Conservation (phyloP, 2,113 vertebrate genomes). For the Oryzias celebensis region DNA sequence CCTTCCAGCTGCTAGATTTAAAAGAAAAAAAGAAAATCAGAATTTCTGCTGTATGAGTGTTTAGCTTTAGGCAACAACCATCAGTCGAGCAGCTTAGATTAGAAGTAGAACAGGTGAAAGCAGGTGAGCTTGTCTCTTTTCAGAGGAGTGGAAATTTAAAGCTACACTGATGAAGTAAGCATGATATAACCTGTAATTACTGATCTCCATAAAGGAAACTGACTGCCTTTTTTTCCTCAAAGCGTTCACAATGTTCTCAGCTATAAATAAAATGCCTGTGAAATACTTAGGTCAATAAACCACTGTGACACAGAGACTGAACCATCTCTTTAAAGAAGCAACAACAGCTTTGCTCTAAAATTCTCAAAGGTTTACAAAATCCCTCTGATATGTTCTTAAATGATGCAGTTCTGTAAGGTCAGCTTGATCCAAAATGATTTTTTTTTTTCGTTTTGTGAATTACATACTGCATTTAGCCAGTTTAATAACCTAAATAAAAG, state of each 20-base stretch:
- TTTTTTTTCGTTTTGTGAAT: too few relatives aligned
- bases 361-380: too few relatives aligned
- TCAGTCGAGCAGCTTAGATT: slow-evolving; percentile 10
- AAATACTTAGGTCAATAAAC: too few relatives aligned
- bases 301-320: too few relatives aligned
- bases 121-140: background rate
- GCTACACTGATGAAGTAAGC: background rate
- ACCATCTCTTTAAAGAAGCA: too few relatives aligned
- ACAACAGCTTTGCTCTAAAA: too few relatives aligned
- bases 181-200: background rate
- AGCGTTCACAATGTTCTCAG: background rate
- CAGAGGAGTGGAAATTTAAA: slow-evolving; percentile 1
- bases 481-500: too few relatives aligned
- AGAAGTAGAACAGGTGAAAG: background rate
- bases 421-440: too few relatives aligned
- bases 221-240: background rate
- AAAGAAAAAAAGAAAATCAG: slow-evolving; percentile 8
- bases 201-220: background rate
- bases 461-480: too few relatives aligned
- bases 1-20: background rate
- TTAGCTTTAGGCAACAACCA: slow-evolving; percentile 8
- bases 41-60: background rate
- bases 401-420: too few relatives aligned
- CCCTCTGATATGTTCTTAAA: too few relatives aligned
- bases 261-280: background rate